Evolutionary conservation across 2,888 invertebrate species (phyloP).

Genomic region (Nemotelus pantherinus): DNA sequence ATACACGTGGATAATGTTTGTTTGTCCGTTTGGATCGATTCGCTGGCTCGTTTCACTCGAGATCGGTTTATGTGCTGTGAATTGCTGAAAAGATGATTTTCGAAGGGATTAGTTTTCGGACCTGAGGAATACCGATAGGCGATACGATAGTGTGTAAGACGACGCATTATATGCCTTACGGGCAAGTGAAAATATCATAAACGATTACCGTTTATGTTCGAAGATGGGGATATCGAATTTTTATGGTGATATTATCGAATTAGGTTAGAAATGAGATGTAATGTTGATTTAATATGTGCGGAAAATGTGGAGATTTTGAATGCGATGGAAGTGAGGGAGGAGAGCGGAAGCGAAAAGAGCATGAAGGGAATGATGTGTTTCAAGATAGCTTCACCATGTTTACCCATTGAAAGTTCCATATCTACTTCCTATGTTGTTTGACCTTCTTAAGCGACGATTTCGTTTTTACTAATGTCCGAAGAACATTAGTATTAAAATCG

Average conservation of each 20-base stretch:
- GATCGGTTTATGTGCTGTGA: slow-evolving; percentile 44
- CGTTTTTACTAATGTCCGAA: too few relatives aligned
- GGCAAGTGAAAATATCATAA: slow-evolving; percentile 33
- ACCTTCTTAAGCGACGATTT: too few relatives aligned
- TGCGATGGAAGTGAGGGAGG: too few relatives aligned
- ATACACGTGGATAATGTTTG: slow-evolving; percentile 44
- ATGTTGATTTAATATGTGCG: background rate
- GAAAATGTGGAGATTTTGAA: too few relatives aligned
- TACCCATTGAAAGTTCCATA: too few relatives aligned
- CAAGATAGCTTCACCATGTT: too few relatives aligned
- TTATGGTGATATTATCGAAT: slow-evolving; percentile 15
- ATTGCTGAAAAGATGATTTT: slow-evolving; percentile 41
- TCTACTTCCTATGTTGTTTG: too few relatives aligned
- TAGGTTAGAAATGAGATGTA: background rate
- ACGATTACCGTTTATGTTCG: slow-evolving; percentile 26
- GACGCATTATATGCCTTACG: background rate
- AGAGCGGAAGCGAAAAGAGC: too few relatives aligned
- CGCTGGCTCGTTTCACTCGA: too few relatives aligned
- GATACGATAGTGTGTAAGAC: background rate
- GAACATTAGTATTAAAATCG: too few relatives aligned
- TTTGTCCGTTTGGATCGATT: slow-evolving; percentile 11
- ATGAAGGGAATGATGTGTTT: too few relatives aligned
- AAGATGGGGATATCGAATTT: slow-evolving; percentile 20
- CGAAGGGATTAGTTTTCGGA: slow-evolving; percentile 35
- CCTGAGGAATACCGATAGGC: slow-evolving; percentile 3